Evolutionary conservation across 30 jellyfish, hydroid and myxozoan species (phyloP), one percentile per base, ranked within the genome.

Genomic region (Hydractinia symbiolongicarpus): DNA sequence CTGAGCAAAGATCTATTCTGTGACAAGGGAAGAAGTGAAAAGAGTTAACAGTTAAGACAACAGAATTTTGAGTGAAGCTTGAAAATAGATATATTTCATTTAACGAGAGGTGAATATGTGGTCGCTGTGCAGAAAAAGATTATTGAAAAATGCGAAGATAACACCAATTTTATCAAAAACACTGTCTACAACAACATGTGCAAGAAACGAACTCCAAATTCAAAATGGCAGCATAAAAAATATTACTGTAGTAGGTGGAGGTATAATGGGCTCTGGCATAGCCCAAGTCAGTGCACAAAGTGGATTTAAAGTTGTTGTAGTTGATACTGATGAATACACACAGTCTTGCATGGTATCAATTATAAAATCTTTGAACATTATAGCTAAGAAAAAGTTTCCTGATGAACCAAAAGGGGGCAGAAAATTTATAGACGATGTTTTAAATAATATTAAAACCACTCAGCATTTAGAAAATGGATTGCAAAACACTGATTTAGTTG

Each of bases 221-320:
- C 17, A 16, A 58, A 64, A 64, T 64, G 17, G 74, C 19, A 64
- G 40, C 17, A 64, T 89, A 61, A 71, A 70, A 49, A 85, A 81
- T 20, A 93, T 90, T 84, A 89, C 91, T 40, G 88, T 90, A 16
- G 89, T 90, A 15, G 97, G 97, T 14, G 97, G 93, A 20, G 97
- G 97, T 8, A 73, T 86, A 8, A 90, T 90, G 97, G 97, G 97
- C 9, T 77, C 97, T 54, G 97, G 97, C 0, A 86, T 90, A 13
- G 97, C 97, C 6, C 81, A 84, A 78, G 88, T 75, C 9, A 86
- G 90, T 8, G 97, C 97, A 4, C 87, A 89, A 73, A 90, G 83
- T 66, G 90, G 86, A 76, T 90, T 90, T 71, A 82, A 81, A 56
- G 97, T 90, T 14, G 81, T 83, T 8, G 93, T 90, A 52, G 95